These are phyloP conservation scores for Pipistrellus pygmaeus DNA, from an alignment of 2,797 vertebrate species.

Conservation along the genomic window DNA sequence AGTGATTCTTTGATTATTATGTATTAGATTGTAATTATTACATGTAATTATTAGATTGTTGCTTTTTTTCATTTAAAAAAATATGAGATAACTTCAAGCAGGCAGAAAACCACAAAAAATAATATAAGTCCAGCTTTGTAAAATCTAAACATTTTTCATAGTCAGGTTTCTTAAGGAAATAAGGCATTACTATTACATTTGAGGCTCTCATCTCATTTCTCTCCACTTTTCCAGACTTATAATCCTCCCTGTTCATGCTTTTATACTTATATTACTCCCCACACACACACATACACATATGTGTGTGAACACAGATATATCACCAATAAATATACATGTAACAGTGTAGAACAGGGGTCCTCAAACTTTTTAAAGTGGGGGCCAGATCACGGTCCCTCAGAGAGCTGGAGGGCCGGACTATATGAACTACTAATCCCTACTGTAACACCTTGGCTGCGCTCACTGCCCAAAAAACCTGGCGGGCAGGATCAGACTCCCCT, in stretches of 20 bases:
- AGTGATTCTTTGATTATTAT: neutral
- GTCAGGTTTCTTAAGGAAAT: neutral
- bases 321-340: neutral
- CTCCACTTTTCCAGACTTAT: neutral
- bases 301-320: neutral
- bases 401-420: too few relatives aligned
- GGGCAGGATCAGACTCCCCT: too few relatives aligned
- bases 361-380: too few relatives aligned
- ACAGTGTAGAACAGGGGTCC: neutral
- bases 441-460: too few relatives aligned
- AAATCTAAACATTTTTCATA: neutral
- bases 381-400: too few relatives aligned
- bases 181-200: neutral
- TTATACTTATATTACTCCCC: neutral
- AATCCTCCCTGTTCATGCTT: neutral
- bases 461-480: too few relatives aligned
- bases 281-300: neutral
- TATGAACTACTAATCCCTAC: too few relatives aligned
- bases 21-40: neutral
- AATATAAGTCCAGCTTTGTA: neutral
- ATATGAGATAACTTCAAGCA: neutral
- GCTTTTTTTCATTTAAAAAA: neutral
- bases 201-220: neutral
- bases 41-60: neutral
- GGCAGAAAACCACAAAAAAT: constrained; percentile 23